A percentile compares a stretch with the other conserved stretches of the same genome.
phyloP scores from a whole-genome alignment of 2,113 vertebrate species.

The Erinaceus europaeus region DNA sequence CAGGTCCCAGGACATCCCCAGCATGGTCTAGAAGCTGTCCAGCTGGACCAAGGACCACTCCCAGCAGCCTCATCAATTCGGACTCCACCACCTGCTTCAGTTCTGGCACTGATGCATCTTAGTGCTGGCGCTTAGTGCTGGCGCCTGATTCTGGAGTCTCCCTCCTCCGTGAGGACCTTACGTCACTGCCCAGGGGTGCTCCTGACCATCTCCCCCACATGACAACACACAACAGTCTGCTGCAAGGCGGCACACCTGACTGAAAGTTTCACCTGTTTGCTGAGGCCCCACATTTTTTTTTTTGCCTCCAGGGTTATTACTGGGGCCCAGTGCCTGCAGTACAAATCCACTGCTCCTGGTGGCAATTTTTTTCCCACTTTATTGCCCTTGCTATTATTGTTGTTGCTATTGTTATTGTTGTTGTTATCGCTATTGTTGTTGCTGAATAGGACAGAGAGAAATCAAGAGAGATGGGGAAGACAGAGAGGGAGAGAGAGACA shows the following conservation, averaged over 20 bases:
- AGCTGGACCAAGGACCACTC: neutral
- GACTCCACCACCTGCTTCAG: neutral
- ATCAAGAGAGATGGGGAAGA: no score
- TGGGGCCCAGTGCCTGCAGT: no score
- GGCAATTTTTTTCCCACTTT: no score
- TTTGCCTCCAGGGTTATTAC: no score
- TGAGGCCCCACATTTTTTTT: neutral
- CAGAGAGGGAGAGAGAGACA: no score
- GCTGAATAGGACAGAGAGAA: no score
- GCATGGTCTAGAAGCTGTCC: no score
- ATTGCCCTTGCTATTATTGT: no score
- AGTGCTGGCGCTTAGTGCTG: neutral
- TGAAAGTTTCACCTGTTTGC: neutral
- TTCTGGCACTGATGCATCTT: neutral
- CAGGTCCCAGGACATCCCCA: no score
- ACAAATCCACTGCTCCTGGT: no score
- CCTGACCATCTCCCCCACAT: neutral
- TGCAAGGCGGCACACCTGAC: neutral
- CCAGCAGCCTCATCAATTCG: neutral
- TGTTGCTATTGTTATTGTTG: no score
- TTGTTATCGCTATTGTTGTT: no score
- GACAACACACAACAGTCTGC: neutral
- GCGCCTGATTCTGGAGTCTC: neutral
- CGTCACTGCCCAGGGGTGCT: neutral
- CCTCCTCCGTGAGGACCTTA: neutral